Conservation (phyloP, 2,113 vertebrate genomes). For the Pyrgilauda ruficollis region DNA sequence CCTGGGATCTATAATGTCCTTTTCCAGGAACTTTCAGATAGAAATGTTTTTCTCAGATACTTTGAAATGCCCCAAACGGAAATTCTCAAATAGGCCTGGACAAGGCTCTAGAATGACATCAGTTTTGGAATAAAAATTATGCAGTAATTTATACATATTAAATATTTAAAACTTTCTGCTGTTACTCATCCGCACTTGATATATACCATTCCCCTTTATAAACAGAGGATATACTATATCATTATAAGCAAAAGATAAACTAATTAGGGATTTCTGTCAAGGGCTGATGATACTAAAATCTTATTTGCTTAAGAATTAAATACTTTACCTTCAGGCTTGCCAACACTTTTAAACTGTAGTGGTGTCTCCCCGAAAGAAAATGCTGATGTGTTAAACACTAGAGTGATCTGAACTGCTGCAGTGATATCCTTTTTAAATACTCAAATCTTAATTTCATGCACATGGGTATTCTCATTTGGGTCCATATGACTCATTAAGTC, state of each 20-base stretch:
- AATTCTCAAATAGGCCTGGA: not conserved
- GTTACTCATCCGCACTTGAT: not conserved
- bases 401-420: not conserved
- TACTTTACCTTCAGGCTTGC: not conserved
- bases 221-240: not conserved
- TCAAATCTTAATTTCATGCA: slow-evolving; percentile 11
- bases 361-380: not conserved
- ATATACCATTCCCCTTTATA: not conserved
- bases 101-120: not conserved
- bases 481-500: not conserved
- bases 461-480: not conserved
- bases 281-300: not conserved
- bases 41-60: slow-evolving; percentile 15
- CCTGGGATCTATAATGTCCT: not conserved
- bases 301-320: not conserved
- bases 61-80: not conserved
- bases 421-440: slow-evolving; percentile 1
- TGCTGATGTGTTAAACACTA: not conserved
- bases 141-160: not conserved
- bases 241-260: not conserved
- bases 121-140: slow-evolving; percentile 22
- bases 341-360: not conserved
- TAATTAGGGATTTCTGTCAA: slow-evolving; percentile 36
- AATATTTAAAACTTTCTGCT: slow-evolving; percentile 1
- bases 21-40: not conserved